These are phyloP conservation scores for Nansenia antarctica DNA, from an alignment of 2,113 vertebrate genomes.

Conservation along the genomic window DNA sequence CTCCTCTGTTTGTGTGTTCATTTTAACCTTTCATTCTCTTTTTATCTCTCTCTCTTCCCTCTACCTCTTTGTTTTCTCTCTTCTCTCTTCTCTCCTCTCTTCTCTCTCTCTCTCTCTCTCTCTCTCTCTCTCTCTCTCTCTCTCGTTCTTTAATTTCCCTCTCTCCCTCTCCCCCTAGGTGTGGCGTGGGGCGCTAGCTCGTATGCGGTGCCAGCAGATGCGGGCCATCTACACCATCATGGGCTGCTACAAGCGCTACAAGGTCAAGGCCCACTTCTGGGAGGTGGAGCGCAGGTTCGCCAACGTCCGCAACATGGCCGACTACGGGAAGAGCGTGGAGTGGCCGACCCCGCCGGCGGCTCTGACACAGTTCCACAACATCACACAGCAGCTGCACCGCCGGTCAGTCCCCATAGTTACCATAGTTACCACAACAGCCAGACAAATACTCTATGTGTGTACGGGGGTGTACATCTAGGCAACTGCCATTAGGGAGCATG, in stretches of 20 bases:
- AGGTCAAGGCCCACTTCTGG: conserved; percentile 83
- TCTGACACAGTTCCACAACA: conserved; percentile 80
- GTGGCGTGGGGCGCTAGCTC: conserved; percentile 87
- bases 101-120: background rate
- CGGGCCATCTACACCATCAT: conserved; percentile 85
- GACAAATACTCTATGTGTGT: background rate
- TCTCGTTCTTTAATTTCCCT: background rate
- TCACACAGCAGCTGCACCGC: conserved; percentile 79
- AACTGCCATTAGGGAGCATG: background rate
- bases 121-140: background rate
- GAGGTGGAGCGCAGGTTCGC: conserved; percentile 82
- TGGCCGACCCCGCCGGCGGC: conserved; percentile 82
- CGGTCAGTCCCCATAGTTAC: conserved; percentile 70
- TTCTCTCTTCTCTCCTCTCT: background rate
- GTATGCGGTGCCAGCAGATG: conserved; percentile 76
- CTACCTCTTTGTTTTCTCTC: background rate
- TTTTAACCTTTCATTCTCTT: background rate
- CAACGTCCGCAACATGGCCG: conserved; percentile 74
- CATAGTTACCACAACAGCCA: background rate
- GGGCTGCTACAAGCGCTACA: conserved; percentile 85
- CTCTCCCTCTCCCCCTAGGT: conserved; percentile 67
- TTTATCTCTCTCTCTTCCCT: background rate
- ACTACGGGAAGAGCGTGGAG: conserved; percentile 80
- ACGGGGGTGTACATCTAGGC: background rate
- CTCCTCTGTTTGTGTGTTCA: no score